These are phyloP conservation scores for Aurelia aurita complex sp. Pacific DNA, from an alignment of 30 jellyfish, hydroid and myxozoan species.

Conservation along the genomic window DNA sequence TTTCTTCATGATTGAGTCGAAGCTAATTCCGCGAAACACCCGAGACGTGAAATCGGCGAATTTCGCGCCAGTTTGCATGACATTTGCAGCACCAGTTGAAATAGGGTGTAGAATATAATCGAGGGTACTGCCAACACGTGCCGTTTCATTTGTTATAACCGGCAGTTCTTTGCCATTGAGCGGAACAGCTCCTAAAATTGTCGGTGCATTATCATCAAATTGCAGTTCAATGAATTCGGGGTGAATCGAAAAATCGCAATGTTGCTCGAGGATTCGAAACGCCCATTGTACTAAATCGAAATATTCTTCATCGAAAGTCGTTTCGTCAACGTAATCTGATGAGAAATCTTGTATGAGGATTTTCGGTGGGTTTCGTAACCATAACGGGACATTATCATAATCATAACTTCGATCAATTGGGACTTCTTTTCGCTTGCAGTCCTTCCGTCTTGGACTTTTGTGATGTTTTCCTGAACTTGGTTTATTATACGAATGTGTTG, in stretches of 20 bases:
- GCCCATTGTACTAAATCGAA: conserved; percentile 75
- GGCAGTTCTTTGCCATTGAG: conserved; percentile 10
- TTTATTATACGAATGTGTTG: conserved; percentile 19
- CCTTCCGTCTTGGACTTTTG: conserved; percentile 18
- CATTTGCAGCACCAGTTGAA: conserved; percentile 81
- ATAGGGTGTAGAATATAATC: conserved; percentile 62
- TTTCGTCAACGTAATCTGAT: conserved; percentile 67
- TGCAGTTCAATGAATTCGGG: conserved; percentile 25
- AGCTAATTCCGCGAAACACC: conserved; percentile 56
- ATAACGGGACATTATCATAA: conserved; percentile 31
- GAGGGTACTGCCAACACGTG: conserved; percentile 72
- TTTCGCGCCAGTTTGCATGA: conserved; percentile 68
- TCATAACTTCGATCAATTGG: conserved; percentile 29
- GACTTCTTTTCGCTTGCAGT: conserved; percentile 33
- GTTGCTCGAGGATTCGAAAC: conserved; percentile 49
- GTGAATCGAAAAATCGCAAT: conserved; percentile 30
- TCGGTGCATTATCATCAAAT: conserved; percentile 27
- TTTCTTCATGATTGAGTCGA: conserved; percentile 43
- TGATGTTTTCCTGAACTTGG: conserved; percentile 13
- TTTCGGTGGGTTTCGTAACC: conserved; percentile 61
- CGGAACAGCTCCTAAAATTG: conserved; percentile 32
- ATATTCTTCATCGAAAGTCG: conserved; percentile 58
- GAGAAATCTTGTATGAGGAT: conserved; percentile 64
- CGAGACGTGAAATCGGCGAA: conserved; percentile 73
- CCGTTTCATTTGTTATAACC: conserved; percentile 65